Percentiles rank a stretch among this genome's conserved stretches.
Evolutionary conservation across 2,113 vertebrate genomes (phyloP).

Genomic region (Trematomus loennbergii): DNA sequence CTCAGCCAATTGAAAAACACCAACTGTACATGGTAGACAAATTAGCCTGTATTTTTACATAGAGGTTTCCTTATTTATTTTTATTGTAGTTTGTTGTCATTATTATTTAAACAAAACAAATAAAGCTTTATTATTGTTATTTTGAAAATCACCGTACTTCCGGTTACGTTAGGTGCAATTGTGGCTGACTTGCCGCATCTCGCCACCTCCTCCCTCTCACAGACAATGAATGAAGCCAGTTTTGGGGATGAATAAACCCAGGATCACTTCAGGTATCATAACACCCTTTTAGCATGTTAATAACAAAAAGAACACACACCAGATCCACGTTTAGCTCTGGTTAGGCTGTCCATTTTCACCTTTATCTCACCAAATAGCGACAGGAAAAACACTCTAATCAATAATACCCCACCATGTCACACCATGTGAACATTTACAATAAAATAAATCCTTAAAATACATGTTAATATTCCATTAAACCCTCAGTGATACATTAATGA

Average conservation of each 20-base stretch:
- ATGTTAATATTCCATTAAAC: too few species aligned
- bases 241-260: slow-evolving; percentile 43
- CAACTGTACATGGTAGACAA: too few species aligned
- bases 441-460: background rate
- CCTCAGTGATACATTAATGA: background rate
- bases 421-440: background rate
- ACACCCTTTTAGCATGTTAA: background rate
- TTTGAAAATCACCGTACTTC: slow-evolving; percentile 39
- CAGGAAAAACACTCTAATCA: slow-evolving; percentile 17
- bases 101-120: too few species aligned
- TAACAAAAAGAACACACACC: background rate
- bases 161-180: slow-evolving; percentile 18
- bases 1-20: too few species aligned
- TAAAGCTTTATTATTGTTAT: slow-evolving; percentile 3
- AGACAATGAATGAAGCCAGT: slow-evolving; percentile 80
- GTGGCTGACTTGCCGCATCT: slow-evolving; percentile 63
- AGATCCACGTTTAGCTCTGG: background rate
- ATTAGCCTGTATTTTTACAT: too few species aligned
- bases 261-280: slow-evolving; percentile 27
- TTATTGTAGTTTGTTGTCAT: too few species aligned
- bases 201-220: slow-evolving; percentile 55
- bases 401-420: background rate
- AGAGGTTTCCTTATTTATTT: too few species aligned
- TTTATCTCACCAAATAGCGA: slow-evolving; percentile 33
- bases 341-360: background rate